phyloP scores from a whole-genome alignment of 2,113 vertebrate genomes.

The Lampris incognitus region DNA sequence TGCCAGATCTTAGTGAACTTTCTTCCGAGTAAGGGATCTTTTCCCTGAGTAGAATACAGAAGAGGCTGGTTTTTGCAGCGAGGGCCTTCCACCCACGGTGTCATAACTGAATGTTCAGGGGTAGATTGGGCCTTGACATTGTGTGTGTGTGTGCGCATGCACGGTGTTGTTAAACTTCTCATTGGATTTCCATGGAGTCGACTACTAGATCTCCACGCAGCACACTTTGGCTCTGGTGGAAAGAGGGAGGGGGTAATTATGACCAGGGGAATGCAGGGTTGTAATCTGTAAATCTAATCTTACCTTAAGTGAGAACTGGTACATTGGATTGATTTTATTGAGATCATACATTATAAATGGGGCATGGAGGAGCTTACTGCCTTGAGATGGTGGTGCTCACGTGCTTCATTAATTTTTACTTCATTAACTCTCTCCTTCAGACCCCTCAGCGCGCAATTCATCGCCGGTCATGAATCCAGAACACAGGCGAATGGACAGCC shows the following conservation, averaged over 20 bases:
- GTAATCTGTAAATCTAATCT: constrained; percentile 83
- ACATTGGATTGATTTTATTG: constrained; percentile 89
- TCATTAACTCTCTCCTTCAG: constrained; percentile 86
- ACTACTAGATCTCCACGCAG: constrained; percentile 13
- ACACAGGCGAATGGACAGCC: constrained; percentile 56
- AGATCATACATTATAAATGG: constrained; percentile 87
- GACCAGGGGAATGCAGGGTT: constrained; percentile 71
- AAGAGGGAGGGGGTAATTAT: constrained; percentile 66
- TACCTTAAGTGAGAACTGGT: constrained; percentile 84
- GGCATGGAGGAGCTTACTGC: constrained; percentile 83
- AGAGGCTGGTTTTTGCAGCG: background rate
- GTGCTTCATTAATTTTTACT: constrained; percentile 88
- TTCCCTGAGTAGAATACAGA: background rate
- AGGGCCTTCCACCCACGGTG: background rate
- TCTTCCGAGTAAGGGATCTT: background rate
- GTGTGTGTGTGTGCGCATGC: constrained; percentile 6
- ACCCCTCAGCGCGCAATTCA: constrained; percentile 78
- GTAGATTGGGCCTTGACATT: constrained; percentile 15
- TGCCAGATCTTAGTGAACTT: background rate
- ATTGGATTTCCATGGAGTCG: constrained; percentile 59
- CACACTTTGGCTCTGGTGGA: constrained; percentile 25
- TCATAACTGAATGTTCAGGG: constrained; percentile 22
- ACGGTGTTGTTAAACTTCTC: constrained; percentile 73
- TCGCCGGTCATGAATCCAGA: constrained; percentile 64
- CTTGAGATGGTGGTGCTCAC: constrained; percentile 81